These are phyloP conservation scores for Zosterops japonicus DNA, from an alignment of 2,113 vertebrate genomes.

Conservation along the genomic window DNA sequence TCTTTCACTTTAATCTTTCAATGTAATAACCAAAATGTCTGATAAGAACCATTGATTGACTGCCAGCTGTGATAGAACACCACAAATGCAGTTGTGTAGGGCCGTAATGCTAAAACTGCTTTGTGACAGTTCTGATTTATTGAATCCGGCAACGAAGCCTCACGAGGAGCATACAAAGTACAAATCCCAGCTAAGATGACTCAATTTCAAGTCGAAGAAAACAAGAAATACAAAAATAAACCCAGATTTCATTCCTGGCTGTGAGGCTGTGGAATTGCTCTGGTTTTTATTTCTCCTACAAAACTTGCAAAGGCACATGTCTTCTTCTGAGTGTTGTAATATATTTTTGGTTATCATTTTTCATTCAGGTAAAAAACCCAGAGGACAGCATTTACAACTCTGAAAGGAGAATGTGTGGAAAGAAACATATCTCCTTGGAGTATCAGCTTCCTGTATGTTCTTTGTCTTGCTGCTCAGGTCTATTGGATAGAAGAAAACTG, in stretches of 20 bases:
- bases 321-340: neutral
- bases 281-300: neutral
- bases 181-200: neutral
- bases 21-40: neutral
- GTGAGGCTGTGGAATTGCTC: neutral
- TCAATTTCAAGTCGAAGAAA: neutral
- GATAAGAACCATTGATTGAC: neutral
- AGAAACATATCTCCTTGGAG: neutral
- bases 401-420: neutral
- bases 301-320: neutral
- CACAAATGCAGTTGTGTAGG: neutral
- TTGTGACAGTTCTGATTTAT: neutral
- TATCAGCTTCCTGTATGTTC: neutral
- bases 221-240: neutral
- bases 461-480: neutral
- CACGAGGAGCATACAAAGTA: neutral
- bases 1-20: neutral
- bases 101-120: neutral
- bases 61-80: constrained; percentile 1
- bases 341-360: neutral
- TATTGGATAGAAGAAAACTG: neutral
- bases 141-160: neutral
- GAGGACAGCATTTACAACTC: neutral
- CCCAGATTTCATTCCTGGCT: neutral
- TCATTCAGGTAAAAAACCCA: neutral